Base-by-base conservation (phyloP, 92 coral and sea anemone species). In the Phenganax marumi region DNA sequence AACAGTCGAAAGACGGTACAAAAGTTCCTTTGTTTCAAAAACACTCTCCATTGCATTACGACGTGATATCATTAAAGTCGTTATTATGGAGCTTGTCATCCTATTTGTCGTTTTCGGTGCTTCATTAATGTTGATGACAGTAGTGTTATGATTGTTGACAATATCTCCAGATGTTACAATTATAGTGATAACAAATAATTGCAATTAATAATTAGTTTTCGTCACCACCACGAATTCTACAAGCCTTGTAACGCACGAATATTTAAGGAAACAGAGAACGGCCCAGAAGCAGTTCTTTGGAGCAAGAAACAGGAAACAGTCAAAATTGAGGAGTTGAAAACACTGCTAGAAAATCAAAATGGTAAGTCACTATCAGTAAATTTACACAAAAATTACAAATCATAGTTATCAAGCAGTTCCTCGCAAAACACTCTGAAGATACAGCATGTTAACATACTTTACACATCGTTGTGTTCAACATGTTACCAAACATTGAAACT, bases 131-230 rank as follows among this genome's bases (percentile, higher is more conserved):
- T 66, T 66, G 72, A 66, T 66, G 50, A 66, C 23, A 66, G 4
- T 48, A 49, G 7, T 25, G 72, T 14, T 14, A 58, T 6, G 21
- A 58, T 58, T 58, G 65, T 58, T 14, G n/a, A 58, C 65, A 58
- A 58, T 58, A 58, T 58, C 65, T 58, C 21, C 65, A 58, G 65
- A 58, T 58, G 65, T 58, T 58, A 58, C 72, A 66, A 62, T 25
- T 33, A 66, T 66, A 66, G 43, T 66, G 72, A 66, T 66, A 66
- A 33, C 72, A 66, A 33, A 66, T 33, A 33, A 66, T 66, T 66
- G 48, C 72, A 25, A 66, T 66, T 66, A 66, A 66, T 66, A 66
- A 66, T 66, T 66, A 24, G 72, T 66, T 66, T 66, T 48, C 72
- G 72, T 66, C 46, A 14, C 50, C 17, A 58, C 72, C 72, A 66